Base-by-base conservation (phyloP, 2,797 vertebrate species). In the Oophaga sylvatica region DNA sequence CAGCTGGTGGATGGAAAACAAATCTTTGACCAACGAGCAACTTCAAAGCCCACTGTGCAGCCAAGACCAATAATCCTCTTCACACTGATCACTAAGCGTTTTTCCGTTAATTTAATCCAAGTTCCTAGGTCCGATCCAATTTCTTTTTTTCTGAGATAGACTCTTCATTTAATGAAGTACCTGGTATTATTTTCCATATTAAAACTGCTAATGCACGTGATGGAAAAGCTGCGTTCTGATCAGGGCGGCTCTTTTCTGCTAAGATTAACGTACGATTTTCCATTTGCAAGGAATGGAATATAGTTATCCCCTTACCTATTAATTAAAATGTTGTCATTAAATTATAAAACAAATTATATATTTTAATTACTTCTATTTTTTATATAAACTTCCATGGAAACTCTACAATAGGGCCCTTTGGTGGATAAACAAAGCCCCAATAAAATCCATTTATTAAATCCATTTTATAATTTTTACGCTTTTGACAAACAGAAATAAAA, bases 61-160 rank as follows among this genome's bases (percentile, higher is more conserved):
- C 62, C 87, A 73, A 65, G 35, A 22, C 6, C 77, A 76, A n/a
- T 88, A 80, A 88, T 85, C 77, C 68, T 26, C 16, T 75, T 81
- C 87, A 70, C 63, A 77, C 81, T 73, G 75, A 79, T 48, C 78
- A 41, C 65, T 84, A 81, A 84, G 87, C 83, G n/a, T 88, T 88
- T 88, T 84, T 88, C 81, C 83, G 62, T 85, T 29, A 75, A 85
- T 63, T 84, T 81, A 88, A 85, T 85, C 70, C n/a, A 75, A 85
- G 78, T 80, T 73, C 19, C 31, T 53, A 62, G 53, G 75, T 84
- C 68, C 77, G 75, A 45, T 83, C n/a, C 31, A 78, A 84, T 80
- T 48, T 29, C 81, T 88, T 77, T 41, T 41, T 73, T 60, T 80
- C 56, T 80, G 60, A n/a, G 7, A 68, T 48, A 53, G 75, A 56